These are phyloP conservation scores for Isaurus tuberculatus DNA, from an alignment of 92 coral and sea anemone species.

Conservation along the genomic window DNA sequence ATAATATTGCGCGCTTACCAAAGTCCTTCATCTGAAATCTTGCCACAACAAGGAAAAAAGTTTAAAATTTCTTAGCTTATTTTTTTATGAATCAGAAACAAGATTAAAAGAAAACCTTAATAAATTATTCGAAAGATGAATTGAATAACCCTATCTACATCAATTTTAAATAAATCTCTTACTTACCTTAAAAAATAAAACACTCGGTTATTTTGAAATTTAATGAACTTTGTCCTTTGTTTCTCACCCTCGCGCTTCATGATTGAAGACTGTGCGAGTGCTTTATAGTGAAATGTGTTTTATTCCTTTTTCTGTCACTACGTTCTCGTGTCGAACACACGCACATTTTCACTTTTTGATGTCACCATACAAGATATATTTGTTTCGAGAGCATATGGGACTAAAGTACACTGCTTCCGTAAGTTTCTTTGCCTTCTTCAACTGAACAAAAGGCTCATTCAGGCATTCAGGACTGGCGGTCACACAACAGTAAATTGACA, in stretches of 20 bases:
- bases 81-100: background rate
- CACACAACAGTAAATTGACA: constrained; percentile 34
- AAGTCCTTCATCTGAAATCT: background rate
- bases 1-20: background rate
- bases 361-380: background rate
- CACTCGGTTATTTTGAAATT: no score
- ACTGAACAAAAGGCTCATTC: constrained; percentile 27
- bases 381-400: background rate
- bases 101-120: background rate
- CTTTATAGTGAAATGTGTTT: no score
- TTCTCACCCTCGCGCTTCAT: no score
- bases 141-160: background rate
- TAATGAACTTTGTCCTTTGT: no score
- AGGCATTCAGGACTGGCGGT: background rate
- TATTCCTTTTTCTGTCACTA: no score
- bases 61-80: background rate
- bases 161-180: background rate
- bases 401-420: background rate
- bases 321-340: no score
- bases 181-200: background rate
- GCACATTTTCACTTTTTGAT: background rate
- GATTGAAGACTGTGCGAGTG: no score
- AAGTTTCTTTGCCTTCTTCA: background rate
- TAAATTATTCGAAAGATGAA: background rate
- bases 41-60: background rate